Evolutionary conservation across 2,888 invertebrate genomes (phyloP).

Genomic region (Oligia strigilis): DNA sequence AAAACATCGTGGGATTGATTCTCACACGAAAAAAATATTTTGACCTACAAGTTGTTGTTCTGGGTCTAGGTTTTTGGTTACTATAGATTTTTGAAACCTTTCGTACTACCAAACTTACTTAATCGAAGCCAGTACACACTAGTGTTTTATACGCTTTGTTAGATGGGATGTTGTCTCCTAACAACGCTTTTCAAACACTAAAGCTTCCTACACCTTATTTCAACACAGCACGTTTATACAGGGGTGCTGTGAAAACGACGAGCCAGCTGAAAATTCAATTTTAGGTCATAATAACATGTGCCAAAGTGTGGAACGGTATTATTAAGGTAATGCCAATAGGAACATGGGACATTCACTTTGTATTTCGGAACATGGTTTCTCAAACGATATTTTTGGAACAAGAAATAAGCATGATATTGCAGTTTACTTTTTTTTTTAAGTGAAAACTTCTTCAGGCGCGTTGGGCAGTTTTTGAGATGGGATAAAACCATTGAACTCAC

Average conservation of each 20-base stretch:
- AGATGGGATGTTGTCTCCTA: constrained; percentile 25
- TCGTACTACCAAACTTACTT: too few species aligned
- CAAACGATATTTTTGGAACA: not conserved
- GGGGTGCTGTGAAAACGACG: constrained; percentile 61
- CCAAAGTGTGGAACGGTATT: constrained; percentile 28
- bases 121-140: not conserved
- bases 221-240: constrained; percentile 56
- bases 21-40: not conserved
- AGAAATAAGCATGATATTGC: too few species aligned
- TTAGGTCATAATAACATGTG: constrained; percentile 63
- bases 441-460: too few species aligned
- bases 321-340: constrained; percentile 26
- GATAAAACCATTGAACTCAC: too few species aligned
- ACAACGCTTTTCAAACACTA: constrained; percentile 47
- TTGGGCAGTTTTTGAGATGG: too few species aligned
- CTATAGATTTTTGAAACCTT: not conserved
- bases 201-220: constrained; percentile 55
- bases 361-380: not conserved
- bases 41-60: not conserved
- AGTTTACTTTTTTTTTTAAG: too few species aligned
- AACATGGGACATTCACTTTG: constrained; percentile 18
- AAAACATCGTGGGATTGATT: not conserved
- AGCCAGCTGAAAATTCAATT: constrained; percentile 62
- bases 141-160: not conserved
- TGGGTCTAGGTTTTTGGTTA: not conserved